Base-by-base conservation (phyloP, 1,140 invertebrate species). In the Gryllus bimaculatus region DNA sequence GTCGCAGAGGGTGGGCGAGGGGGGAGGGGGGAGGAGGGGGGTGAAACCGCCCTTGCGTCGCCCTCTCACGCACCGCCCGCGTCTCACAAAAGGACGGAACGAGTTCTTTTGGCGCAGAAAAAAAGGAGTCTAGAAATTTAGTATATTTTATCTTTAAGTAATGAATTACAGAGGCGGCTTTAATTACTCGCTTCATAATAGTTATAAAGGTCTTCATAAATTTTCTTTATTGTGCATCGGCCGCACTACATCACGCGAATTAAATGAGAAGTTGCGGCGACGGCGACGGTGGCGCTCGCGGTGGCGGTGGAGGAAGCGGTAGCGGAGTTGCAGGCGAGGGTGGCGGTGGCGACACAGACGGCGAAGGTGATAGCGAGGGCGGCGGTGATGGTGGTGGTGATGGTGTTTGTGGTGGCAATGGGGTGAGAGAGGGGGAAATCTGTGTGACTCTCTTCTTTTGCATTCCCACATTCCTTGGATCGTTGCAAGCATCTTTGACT, bases 101-200 rank as follows among this genome's bases (percentile, higher is more conserved):
- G 54, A 66, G 54, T 66, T 18, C 18, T 66, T 66, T 66, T 66
- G 18, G 18, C 54, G 54, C 10, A 66, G 18, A 18, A 66, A 66
- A 66, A 18, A 66, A 66, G 54, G 10, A 66, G 54, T 66, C 54
- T 10, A 66, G 54, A 66, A 66, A 66, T 66, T 66, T 66, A 66
- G 54, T 66, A 18, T 66, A 66, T 66, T 66, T 66, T 66, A 66
- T 66, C 54, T 66, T 66, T 13, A 66, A 66, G 54, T 66, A 66
- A 66, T 66, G 54, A 66, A 66, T 66, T 66, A 66, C 54, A 66
- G 54, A 66, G 54, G 54, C 54, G 10, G 54, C 18, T 66, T 66
- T 66, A 66, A 66, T 66, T 66, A 66, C 54, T 66, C 54, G 54
- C 54, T 66, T 66, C 54, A 66, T 66, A 66, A 66, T 66, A 66